Base-by-base conservation (phyloP, 2,888 invertebrate species). In the Arctia plantaginis region DNA sequence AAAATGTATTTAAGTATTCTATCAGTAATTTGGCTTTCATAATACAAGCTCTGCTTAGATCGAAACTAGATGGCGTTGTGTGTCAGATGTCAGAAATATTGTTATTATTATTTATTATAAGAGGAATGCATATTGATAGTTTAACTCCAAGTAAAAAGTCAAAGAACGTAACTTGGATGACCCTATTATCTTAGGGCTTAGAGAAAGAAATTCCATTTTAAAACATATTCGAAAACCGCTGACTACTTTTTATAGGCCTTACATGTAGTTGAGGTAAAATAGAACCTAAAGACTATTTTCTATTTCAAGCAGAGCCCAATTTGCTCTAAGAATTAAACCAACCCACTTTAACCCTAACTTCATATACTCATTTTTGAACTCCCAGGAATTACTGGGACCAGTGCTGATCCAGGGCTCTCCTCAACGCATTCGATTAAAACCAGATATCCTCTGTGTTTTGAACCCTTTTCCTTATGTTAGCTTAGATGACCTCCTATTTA, bases 401-500 rank as follows among this genome's bases (percentile, higher is more conserved):
- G 15, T 62, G 30, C 30, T 30, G 18, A 62, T 1, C 0, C 1
- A 62, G 30, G 3, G 59, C 3, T 27, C 27, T 59, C 27, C 0
- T 12, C 27, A 59, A 59, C n/a, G 27, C n/a, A 15, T 62, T 18
- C 59, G 30, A 62, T 62, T 62, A 62, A 62, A 62, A 30, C 30
- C 59, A 6, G 30, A 30, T 15, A 15, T 27, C 59, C 59, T 62
- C 30, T 62, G 27, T 27, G 27, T 27, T 3, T 62, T 62, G 15
- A 15, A 62, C 59, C 59, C 30, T 62, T 27, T 15, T 62, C 30
- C 59, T 13, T 30, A 15, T 30, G 59, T 62, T 30, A 62, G 27
- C 59, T 18, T 30, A 62, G 59, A 62, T 62, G 59, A 62, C 59
- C 30, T 15, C 30, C n/a, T 62, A 62, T 62, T 62, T 62, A 62